phyloP scores from a whole-genome alignment of 92 coral and sea anemone genomes.

The Epizoanthus illoricatus region DNA sequence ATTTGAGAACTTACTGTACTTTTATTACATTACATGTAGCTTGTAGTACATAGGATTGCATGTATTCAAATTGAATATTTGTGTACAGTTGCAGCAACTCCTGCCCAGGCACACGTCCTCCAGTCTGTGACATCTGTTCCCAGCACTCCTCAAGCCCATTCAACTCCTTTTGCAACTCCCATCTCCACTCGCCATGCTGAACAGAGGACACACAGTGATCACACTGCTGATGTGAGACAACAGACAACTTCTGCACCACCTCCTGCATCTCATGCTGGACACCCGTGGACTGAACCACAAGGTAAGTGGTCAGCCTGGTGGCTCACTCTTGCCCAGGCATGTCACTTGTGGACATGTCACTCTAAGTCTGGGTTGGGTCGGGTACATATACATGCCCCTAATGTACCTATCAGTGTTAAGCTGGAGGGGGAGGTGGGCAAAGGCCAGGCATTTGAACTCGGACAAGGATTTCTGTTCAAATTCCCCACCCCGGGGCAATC shows the following conservation, averaged over 20 bases:
- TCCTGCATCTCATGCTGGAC: slow-evolving; percentile 55
- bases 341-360: too few relatives aligned
- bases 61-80: neutral
- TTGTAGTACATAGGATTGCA: too few relatives aligned
- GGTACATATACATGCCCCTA: too few relatives aligned
- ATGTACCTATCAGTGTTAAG: too few relatives aligned
- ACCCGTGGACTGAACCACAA: slow-evolving; percentile 65
- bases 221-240: slow-evolving; percentile 79
- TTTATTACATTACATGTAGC: too few relatives aligned
- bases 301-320: slow-evolving; percentile 34
- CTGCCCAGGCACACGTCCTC: neutral
- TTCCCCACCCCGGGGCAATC: too few relatives aligned
- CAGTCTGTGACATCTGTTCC: slow-evolving; percentile 19
- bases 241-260: slow-evolving; percentile 71
- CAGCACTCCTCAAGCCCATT: slow-evolving; percentile 39
- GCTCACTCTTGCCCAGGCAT: too few relatives aligned
- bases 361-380: too few relatives aligned
- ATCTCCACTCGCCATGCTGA: slow-evolving; percentile 54
- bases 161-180: slow-evolving; percentile 38
- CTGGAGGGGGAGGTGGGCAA: too few relatives aligned
- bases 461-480: too few relatives aligned
- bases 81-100: neutral
- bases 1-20: too few relatives aligned
- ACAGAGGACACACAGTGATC: slow-evolving; percentile 75
- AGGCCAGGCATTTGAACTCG: too few relatives aligned